A percentile compares a stretch with the other conserved stretches of the same genome.
phyloP scores from a whole-genome alignment of 2,797 vertebrate genomes.

The Ammospiza maritima region DNA sequence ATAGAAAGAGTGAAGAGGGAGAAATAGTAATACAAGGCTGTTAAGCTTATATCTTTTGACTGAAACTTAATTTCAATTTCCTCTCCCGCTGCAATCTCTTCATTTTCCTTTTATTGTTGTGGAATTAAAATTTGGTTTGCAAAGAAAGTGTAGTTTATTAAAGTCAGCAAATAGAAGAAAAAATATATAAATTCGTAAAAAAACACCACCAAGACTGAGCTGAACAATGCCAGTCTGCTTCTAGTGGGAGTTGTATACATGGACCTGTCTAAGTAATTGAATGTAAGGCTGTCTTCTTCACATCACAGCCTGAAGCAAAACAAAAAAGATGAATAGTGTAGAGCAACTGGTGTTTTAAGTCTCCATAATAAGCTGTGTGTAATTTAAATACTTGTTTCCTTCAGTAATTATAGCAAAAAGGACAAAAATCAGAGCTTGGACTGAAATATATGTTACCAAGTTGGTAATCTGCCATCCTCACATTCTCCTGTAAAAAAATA shows the following conservation, averaged over 20 bases:
- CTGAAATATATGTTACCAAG: background rate
- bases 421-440: constrained; percentile 21
- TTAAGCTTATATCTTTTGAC: background rate
- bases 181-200: background rate
- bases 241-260: background rate
- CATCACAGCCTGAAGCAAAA: background rate
- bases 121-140: background rate
- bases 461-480: constrained; percentile 7
- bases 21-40: background rate
- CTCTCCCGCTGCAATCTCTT: accelerated
- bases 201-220: background rate
- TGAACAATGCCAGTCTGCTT: background rate
- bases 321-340: background rate
- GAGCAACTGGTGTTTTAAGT: background rate
- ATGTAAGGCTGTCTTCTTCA: background rate
- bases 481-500: constrained; percentile 25
- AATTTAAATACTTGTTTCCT: constrained; percentile 46
- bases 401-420: constrained; percentile 13
- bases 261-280: background rate
- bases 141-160: background rate
- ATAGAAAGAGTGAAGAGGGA: background rate
- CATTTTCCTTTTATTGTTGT: background rate
- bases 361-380: background rate
- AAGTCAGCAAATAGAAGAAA: background rate
- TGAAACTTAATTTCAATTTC: background rate